These are phyloP conservation scores for Dicycla oo DNA, from an alignment of 2,888 invertebrate species.

Conservation along the genomic window DNA sequence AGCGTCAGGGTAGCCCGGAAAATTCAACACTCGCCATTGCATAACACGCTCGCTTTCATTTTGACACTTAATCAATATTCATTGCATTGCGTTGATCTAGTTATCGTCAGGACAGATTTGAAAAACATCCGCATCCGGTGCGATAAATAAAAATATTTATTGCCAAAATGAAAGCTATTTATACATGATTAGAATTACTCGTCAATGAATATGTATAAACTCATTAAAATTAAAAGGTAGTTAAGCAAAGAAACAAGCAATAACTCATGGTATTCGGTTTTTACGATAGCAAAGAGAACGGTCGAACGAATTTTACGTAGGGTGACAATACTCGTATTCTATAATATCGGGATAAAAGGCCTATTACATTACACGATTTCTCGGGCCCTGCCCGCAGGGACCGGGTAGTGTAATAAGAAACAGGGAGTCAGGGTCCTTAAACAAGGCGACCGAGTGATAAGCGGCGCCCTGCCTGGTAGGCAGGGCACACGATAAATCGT, in stretches of 20 bases:
- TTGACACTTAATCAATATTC: constrained; percentile 36
- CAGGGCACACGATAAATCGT: no score
- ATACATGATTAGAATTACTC: background rate
- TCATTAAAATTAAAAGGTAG: constrained; percentile 8
- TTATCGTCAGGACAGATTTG: constrained; percentile 25
- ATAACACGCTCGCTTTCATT: constrained; percentile 31
- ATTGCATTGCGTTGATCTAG: constrained; percentile 32
- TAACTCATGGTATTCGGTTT: background rate
- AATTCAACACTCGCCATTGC: constrained; percentile 8
- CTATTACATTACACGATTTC: no score
- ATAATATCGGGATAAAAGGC: no score
- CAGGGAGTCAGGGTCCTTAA: no score
- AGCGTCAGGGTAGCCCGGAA: no score
- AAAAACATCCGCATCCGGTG: constrained; percentile 33
- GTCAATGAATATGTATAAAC: constrained; percentile 26
- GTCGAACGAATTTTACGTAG: background rate
- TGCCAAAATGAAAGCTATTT: constrained; percentile 25
- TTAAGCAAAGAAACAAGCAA: background rate
- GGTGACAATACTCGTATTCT: background rate
- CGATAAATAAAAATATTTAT: constrained; percentile 42
- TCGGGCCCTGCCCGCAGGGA: no score
- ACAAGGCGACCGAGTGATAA: no score
- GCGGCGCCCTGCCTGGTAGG: no score
- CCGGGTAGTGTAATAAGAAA: no score
- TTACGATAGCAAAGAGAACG: background rate